Evolutionary conservation across 2,113 vertebrate genomes (phyloP).

Genomic region (Oxygymnocypris stewartii): DNA sequence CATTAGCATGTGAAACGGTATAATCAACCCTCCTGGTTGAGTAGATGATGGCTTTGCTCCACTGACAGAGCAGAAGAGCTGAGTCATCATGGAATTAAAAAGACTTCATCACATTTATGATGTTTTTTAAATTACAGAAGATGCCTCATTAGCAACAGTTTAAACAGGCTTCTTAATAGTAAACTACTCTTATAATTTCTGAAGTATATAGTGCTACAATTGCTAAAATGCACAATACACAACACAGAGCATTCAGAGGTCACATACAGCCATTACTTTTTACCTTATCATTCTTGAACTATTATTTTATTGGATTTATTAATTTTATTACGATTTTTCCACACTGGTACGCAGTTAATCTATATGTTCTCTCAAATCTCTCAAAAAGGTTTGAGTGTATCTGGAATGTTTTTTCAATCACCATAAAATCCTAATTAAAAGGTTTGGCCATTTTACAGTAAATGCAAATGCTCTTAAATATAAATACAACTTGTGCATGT

Average conservation of each 20-base stretch:
- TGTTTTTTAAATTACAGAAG: conserved; percentile 23
- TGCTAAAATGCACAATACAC: background rate
- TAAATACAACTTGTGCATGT: background rate
- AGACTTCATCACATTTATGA: conserved; percentile 2
- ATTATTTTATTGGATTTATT: background rate
- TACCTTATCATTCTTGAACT: background rate
- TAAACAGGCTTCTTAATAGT: background rate
- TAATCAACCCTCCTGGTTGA: background rate
- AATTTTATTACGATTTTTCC: background rate
- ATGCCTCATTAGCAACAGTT: background rate
- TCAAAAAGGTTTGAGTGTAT: too few relatives aligned
- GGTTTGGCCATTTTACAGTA: background rate
- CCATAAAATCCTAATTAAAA: background rate
- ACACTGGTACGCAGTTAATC: too few relatives aligned
- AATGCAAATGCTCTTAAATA: background rate
- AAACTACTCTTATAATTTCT: background rate
- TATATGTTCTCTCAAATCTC: too few relatives aligned
- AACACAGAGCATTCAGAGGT: background rate
- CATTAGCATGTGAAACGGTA: conserved; percentile 39
- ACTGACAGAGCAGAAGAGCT: conserved; percentile 6
- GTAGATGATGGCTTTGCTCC: background rate
- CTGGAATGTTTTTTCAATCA: background rate
- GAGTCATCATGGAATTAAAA: conserved; percentile 21
- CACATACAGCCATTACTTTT: background rate
- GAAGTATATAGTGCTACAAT: background rate